Evolutionary conservation across 2,888 invertebrate genomes (phyloP).

Genomic region (Troides aeacus): DNA sequence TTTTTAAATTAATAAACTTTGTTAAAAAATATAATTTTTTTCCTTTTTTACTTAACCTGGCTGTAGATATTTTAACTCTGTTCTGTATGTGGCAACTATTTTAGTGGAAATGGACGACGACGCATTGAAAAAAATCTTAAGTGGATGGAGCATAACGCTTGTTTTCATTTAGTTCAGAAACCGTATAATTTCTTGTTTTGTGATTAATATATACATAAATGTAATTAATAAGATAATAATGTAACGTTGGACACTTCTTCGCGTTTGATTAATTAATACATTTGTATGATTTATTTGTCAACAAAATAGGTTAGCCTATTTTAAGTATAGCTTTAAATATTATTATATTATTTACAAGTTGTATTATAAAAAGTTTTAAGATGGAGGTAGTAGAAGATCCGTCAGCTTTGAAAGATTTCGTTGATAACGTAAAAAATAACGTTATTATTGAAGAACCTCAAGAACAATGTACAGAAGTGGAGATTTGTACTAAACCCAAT

Average conservation of each 20-base stretch:
- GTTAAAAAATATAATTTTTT: too few species aligned
- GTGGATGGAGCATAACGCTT: conserved; percentile 29
- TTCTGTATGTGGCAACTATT: conserved; percentile 1
- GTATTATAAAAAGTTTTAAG: conserved; percentile 27
- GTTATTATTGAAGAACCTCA: conserved; percentile 41
- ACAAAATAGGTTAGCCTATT: conserved; percentile 46
- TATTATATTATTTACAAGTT: conserved; percentile 27
- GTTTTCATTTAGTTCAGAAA: conserved; percentile 26
- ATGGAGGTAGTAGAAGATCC: conserved; percentile 54
- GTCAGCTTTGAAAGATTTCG: conserved; percentile 40
- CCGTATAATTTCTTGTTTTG: conserved; percentile 6
- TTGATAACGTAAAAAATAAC: conserved; percentile 49
- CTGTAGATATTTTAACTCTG: background rate
- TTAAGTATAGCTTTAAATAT: conserved; percentile 35
- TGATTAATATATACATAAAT: conserved; percentile 3
- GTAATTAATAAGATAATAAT: conserved; percentile 16
- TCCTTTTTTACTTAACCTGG: background rate
- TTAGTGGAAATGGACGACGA: conserved; percentile 36
- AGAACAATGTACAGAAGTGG: conserved; percentile 43
- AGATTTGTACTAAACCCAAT: conserved; percentile 64
- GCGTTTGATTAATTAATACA: conserved; percentile 34
- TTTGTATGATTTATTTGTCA: conserved; percentile 51
- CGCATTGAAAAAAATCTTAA: conserved; percentile 39
- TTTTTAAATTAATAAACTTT: too few species aligned
- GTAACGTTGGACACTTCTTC: conserved; percentile 19